Conservation (phyloP, 1,140 invertebrate genomes). For the Hylyphantes graminicola region DNA sequence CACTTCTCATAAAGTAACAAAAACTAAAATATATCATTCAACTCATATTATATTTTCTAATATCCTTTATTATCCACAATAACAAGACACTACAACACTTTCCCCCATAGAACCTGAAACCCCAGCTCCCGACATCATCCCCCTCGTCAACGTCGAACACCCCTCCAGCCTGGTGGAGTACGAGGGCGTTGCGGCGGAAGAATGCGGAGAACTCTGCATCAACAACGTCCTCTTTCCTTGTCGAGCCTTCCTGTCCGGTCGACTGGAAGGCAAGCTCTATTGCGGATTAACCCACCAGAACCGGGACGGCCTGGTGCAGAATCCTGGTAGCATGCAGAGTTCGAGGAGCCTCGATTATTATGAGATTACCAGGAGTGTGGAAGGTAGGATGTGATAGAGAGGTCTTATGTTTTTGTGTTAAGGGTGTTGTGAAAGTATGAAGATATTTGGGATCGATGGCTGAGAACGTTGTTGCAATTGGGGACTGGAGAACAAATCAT, state of each 20-base stretch:
- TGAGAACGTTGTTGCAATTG: too few species aligned
- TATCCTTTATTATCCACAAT: too few species aligned
- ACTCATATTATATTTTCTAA: too few species aligned
- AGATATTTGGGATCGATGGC: too few species aligned
- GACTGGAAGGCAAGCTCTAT: conserved; percentile 30
- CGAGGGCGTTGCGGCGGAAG: conserved; percentile 34
- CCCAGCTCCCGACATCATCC: conserved; percentile 47
- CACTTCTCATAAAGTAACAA: too few species aligned
- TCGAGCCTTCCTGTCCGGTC: conserved; percentile 60
- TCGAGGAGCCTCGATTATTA: conserved; percentile 61
- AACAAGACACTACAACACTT: too few species aligned
- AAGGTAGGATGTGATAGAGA: conserved; percentile 14
- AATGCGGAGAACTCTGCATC: conserved; percentile 60
- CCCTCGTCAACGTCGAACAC: conserved; percentile 60
- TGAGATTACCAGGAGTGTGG: conserved; percentile 55
- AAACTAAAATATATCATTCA: too few species aligned
- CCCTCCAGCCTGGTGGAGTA: conserved; percentile 57
- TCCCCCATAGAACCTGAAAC: conserved; percentile 1
- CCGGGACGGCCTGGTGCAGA: conserved; percentile 53
- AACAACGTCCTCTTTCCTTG: conserved; percentile 56
- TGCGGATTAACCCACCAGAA: conserved; percentile 62
- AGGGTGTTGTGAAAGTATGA: too few species aligned
- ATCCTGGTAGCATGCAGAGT: conserved; percentile 40
- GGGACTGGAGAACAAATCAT: too few species aligned
- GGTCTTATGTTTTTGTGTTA: too few species aligned